Base-by-base conservation (phyloP, 1,140 invertebrate species). In the Branchinecta lynchi region DNA sequence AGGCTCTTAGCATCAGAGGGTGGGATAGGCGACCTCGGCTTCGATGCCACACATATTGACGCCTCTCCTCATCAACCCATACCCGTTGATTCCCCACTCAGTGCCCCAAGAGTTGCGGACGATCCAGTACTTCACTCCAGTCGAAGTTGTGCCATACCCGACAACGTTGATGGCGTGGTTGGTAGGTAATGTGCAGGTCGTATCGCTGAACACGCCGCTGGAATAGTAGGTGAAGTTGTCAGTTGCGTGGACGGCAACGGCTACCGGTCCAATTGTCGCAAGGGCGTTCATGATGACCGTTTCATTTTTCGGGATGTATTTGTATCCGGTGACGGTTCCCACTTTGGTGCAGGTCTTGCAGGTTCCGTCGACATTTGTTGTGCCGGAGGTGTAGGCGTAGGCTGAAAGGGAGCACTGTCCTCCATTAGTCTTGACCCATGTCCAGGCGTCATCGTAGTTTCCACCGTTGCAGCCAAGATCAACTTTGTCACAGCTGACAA, bases 51-150 rank as follows among this genome's bases (percentile, higher is more conserved):
- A 81, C 73, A 78, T 81, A 44, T 77, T 74, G 51, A 76, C 73
- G 70, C 80, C 79, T 45, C 80, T 73, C 0, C 74, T 70, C 75
- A 82, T 80, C 69, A 75, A 71, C 43, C 81, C 75, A 72, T 81
- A 82, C 10, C 81, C 81, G 72, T 79, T 70, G 68, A 77, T 72
- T 44, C 81, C 81, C 75, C 79, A 82, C 60, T 77, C 73, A 43
- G 74, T 70, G 9, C 80, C 81, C 80, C 80, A 82, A 5, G 80
- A 81, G 74, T 82, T 82, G 12, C 79, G 76, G 10, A 81, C 78
- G 45, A 81, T 82, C 69, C 81, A 82, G 72, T 78, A 82, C 65
- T 80, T 77, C n/a, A 80, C 80, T 20, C 81, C 74, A 68, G 77
- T 74, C 77, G 77, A 77, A 71, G 77, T 75, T 15, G 78, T 67